Base-by-base conservation (phyloP, 2,797 vertebrate species). In the Coregonus suidteri region DNA sequence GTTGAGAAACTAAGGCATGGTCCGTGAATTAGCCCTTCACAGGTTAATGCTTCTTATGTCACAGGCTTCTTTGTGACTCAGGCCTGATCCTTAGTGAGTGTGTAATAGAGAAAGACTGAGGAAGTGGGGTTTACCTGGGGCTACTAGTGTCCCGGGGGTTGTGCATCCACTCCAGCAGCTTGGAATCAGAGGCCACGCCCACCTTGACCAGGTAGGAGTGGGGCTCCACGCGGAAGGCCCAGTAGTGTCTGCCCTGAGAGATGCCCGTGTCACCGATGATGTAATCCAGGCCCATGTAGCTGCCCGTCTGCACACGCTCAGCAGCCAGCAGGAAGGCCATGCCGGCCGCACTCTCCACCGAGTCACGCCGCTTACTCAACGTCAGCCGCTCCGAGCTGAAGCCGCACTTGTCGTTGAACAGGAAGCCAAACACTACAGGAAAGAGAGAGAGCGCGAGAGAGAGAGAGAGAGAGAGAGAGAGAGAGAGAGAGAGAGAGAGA, bases 341-440 rank as follows among this genome's bases (percentile, higher is more conserved):
- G 68, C 98, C 97, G 0, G 98, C 98, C n/a, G 95, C 91, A 0
- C 97, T 98, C 88, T 99, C 97, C 80, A 99, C 98, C 0, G 93
- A 90, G 82, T 97, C 96, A 75, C 96, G 93, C 51, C 91, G 90
- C 80, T 94, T 89, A 90, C 93, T 98, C 54, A 99, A 87, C 71
- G 95, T 54, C 37, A 99, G 96, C 7, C 91, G 95, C 75, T 99
- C 98, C 0, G 86, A 91, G 73, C 95, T 99, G 91, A 97, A 99
- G 72, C 98, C 98, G 81, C 98, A 99, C 76, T 97, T 98, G 77
- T 97, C 98, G 74, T 95, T 98, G 83, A 99, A 98, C 82, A 98
- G 95, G 94, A 99, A 99, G 73, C 92, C 94, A 73, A 99, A 97
- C 85, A 96, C 98, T 99, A 11, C 0, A 30, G 6, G 70, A 25